Percentiles rank a stretch among this genome's conserved stretches.
phyloP scores from a whole-genome alignment of 2,888 invertebrate species.

The Meteorus cinctellus region DNA sequence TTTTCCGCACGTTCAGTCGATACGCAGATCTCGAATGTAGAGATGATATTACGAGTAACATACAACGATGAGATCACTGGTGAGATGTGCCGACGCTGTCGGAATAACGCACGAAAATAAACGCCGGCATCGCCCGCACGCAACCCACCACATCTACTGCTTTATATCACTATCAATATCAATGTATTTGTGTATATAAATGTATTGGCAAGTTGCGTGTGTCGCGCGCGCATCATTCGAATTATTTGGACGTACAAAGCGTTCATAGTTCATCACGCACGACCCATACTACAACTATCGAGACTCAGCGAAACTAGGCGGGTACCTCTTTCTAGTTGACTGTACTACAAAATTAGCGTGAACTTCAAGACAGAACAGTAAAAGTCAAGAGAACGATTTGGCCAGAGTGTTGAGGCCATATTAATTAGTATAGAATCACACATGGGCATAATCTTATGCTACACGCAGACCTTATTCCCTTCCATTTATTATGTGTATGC shows the following conservation, averaged over 20 bases:
- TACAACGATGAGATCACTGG: constrained; percentile 39
- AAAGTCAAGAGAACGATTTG: constrained; percentile 27
- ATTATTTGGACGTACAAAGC: background rate
- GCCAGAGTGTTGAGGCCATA: background rate
- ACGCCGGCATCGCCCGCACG: constrained; percentile 40
- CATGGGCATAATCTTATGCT: too few species aligned
- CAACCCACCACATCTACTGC: constrained; percentile 45
- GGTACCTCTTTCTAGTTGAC: background rate
- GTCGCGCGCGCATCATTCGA: background rate
- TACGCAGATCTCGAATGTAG: background rate
- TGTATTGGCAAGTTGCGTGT: constrained; percentile 10
- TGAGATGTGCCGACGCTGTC: constrained; percentile 43
- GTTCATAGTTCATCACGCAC: background rate
- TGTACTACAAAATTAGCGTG: constrained; percentile 38
- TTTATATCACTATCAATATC: constrained; percentile 1
- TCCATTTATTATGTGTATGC: too few species aligned
- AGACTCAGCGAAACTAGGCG: constrained; percentile 25
- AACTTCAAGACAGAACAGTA: constrained; percentile 31
- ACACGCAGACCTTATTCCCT: too few species aligned
- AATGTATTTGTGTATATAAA: background rate
- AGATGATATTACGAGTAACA: constrained; percentile 31
- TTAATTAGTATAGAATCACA: background rate
- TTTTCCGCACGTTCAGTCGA: background rate
- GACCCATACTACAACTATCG: background rate
- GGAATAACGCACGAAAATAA: constrained; percentile 52